Evolutionary conservation across 2,888 invertebrate genomes (phyloP).

Genomic region (Sphaerophoria taeniata): DNA sequence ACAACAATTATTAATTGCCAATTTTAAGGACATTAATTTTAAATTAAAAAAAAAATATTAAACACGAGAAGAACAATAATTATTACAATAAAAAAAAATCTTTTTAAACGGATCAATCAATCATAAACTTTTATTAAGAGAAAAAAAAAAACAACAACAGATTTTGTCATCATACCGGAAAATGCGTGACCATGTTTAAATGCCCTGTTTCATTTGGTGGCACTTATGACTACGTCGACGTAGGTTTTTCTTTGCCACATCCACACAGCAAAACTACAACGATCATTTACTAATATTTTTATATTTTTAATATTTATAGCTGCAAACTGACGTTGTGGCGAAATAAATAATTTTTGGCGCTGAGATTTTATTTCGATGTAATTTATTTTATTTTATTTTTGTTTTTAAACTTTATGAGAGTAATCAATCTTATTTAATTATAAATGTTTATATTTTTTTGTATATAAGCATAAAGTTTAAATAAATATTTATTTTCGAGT

Average conservation of each 20-base stretch:
- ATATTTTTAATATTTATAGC: constrained; percentile 13
- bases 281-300: background rate
- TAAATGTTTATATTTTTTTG: constrained; percentile 19
- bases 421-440: constrained; percentile 21
- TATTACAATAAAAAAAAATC: constrained; percentile 33
- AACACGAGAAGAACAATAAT: constrained; percentile 55
- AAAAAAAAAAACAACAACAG: constrained; percentile 70
- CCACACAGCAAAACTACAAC: constrained; percentile 65
- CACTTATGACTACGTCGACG: constrained; percentile 31
- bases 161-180: constrained; percentile 75
- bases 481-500: constrained; percentile 34
- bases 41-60: constrained; percentile 32
- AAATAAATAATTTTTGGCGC: constrained; percentile 46
- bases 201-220: constrained; percentile 19
- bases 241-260: constrained; percentile 49
- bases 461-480: constrained; percentile 56
- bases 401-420: constrained; percentile 38
- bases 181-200: constrained; percentile 65
- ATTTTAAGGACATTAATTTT: constrained; percentile 41
- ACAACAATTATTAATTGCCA: constrained; percentile 59
- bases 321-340: constrained; percentile 39
- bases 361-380: constrained; percentile 52
- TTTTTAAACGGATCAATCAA: constrained; percentile 47
- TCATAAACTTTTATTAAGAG: constrained; percentile 53
- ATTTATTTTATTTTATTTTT: background rate